Percentiles rank a stretch among this genome's conserved stretches.
phyloP scores from a whole-genome alignment of 2,797 vertebrate species.

The Diglossa cyanea region DNA sequence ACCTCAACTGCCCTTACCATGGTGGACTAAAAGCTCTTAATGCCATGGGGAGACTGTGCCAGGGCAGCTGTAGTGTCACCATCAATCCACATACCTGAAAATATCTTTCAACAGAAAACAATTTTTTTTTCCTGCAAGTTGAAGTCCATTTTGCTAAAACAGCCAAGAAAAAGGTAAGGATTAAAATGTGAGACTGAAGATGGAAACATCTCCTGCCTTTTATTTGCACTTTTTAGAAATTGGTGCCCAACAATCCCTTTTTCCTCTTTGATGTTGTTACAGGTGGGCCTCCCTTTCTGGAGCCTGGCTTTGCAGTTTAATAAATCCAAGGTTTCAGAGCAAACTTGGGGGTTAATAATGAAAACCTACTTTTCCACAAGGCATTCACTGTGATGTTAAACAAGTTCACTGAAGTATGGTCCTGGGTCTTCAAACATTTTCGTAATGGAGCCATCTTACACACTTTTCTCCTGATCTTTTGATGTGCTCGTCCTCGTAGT shows the following conservation, averaged over 20 bases:
- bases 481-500: background rate
- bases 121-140: background rate
- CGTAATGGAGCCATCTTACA: background rate
- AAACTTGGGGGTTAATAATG: background rate
- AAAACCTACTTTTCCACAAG: background rate
- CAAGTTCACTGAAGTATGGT: background rate
- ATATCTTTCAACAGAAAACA: background rate
- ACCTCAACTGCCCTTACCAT: background rate
- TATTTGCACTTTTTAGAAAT: background rate
- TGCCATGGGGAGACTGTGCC: background rate
- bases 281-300: background rate
- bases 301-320: background rate
- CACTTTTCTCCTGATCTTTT: background rate
- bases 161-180: background rate
- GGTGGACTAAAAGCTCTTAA: background rate
- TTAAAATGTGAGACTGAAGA: background rate
- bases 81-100: background rate
- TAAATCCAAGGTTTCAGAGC: background rate
- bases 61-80: background rate
- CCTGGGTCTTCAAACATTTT: background rate
- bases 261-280: accelerated
- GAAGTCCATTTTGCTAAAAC: background rate
- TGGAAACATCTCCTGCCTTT: background rate
- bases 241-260: background rate
- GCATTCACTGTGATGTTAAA: background rate